Evolutionary conservation across 1,140 invertebrate genomes (phyloP), one percentile per base, ranked within the genome.

Genomic region (Hypsibius dujardini): DNA sequence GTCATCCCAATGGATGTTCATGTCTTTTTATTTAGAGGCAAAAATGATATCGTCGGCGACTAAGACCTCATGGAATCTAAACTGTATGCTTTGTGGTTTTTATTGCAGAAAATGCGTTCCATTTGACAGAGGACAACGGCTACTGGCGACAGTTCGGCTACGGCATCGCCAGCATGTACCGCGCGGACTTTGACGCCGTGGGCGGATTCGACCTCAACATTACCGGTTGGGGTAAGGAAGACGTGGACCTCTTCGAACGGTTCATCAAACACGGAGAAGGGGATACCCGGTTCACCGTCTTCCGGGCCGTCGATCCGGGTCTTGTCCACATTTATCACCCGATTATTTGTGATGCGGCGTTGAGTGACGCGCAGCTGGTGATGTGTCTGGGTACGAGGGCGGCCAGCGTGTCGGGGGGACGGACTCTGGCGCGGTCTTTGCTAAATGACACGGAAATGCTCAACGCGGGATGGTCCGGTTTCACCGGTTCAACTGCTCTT

Each of bases 151-250:
- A n/a, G n/a, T n/a, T n/a, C n/a, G n/a, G n/a, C n/a, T n/a, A n/a
- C n/a, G n/a, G n/a, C n/a, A n/a, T n/a, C n/a, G 88, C 88, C 2
- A 86, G 89, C 71, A 82, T 96, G 70, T 98, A 91, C 78, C 90
- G 92, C 77, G 84, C 82, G 74, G 95, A 98, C 80, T 86, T 93
- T 71, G 77, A 81, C 70, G 80, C 81, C n/a, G 81, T 84, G 72
- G 93, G 94, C 47, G 92, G 93, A 0, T 93, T 95, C 75, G 88
- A 98, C 79, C 86, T 87, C n/a, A 85, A 84, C 14, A 97, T 98
- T 70, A 85, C 86, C 71, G 92, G 92, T 0, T 96, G 92, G 92
- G 92, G 92, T 0, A 78, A n/a, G n/a, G n/a, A n/a, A n/a, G n/a
- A n/a, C n/a, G n/a, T n/a, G n/a, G n/a, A n/a, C n/a, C n/a, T n/a